A percentile compares a stretch with the other conserved stretches of the same genome.
Evolutionary conservation across 2,797 vertebrate genomes (phyloP).

Genomic region (Notolabrus celidotus): DNA sequence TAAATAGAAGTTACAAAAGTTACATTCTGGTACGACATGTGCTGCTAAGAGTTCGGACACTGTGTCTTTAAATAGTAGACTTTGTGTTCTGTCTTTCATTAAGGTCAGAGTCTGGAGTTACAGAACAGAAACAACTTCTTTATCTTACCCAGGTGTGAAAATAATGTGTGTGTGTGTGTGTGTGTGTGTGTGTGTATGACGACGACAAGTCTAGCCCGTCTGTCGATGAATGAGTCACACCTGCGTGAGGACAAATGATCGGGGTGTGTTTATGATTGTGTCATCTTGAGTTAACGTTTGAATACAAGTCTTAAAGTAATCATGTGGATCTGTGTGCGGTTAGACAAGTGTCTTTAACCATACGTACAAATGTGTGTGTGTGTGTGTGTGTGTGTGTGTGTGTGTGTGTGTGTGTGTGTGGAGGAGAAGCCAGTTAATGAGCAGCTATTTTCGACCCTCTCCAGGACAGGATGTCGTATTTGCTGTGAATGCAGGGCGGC

Average conservation of each 20-base stretch:
- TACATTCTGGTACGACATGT: too few species aligned
- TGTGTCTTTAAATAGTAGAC: too few species aligned
- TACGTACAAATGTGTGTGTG: conserved; percentile 2
- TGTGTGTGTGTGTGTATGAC: too few species aligned
- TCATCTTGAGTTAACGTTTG: background rate
- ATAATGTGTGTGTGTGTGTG: too few species aligned
- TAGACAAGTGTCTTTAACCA: too few species aligned
- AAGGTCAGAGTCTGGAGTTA: too few species aligned
- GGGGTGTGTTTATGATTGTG: background rate
- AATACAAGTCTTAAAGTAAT: conserved; percentile 15
- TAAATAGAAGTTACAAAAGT: too few species aligned
- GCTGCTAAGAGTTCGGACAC: too few species aligned
- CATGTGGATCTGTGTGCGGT: background rate
- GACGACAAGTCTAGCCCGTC: too few species aligned
- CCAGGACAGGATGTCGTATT: conserved; percentile 60
- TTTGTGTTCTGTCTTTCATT: too few species aligned
- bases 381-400: conserved; percentile 16
- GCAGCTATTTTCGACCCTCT: conserved; percentile 63
- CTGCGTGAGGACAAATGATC: background rate
- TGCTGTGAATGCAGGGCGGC: conserved; percentile 40
- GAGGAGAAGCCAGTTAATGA: conserved; percentile 55
- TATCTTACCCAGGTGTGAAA: background rate
- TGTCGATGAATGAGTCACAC: background rate
- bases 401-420: conserved; percentile 15
- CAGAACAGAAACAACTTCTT: too few species aligned